Evolutionary conservation across 2,113 vertebrate species (phyloP), one percentile per base, ranked within the genome.

Genomic region (Bagarius yarrelli): DNA sequence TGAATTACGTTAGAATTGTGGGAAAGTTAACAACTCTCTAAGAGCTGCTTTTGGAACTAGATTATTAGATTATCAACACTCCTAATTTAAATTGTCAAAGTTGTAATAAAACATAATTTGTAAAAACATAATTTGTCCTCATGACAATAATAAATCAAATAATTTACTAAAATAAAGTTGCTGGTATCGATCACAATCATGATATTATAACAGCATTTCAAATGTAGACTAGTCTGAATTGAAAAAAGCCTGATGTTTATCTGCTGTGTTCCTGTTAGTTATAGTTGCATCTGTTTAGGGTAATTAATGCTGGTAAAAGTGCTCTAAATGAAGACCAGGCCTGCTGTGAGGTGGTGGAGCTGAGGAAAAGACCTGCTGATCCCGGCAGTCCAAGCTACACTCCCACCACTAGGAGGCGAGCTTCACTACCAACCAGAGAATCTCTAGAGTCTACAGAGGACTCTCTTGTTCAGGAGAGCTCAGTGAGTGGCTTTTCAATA

Each of bases 301-400:
- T 98, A 63, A 99, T 99, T 91, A 99, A 99, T 83, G 96, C 96
- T 1, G 98, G 98, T 32, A 99, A 99, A 88, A 99, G 98, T 89
- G 93, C 95, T 0, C 93, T 98, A 85, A 99, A 99, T 5, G 97
- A 99, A 90, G 98, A 99, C 91, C 98, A 99, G 90, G 98, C 96
- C 50, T 97, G 95, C 89, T 99, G 97, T 83, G 96, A 99, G 87
- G 94, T 98, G 70, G 91, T 99, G 83, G 87, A 92, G 81, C 94
- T 98, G 79, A 96, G 94, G 89, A 95, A 92, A 87, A 97, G 94
- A 87, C 82, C 89, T 0, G 91, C 94, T 0, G 27, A 90, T 34
- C 89, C 91, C 82, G 92, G 92, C 63, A 94, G 93, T 4, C 93
- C 95, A 52, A 96, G 91, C 89, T 94, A 92, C 85, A 95, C 94